Conservation (phyloP, 2,797 vertebrate species). For the Pelochelys cantorii region DNA sequence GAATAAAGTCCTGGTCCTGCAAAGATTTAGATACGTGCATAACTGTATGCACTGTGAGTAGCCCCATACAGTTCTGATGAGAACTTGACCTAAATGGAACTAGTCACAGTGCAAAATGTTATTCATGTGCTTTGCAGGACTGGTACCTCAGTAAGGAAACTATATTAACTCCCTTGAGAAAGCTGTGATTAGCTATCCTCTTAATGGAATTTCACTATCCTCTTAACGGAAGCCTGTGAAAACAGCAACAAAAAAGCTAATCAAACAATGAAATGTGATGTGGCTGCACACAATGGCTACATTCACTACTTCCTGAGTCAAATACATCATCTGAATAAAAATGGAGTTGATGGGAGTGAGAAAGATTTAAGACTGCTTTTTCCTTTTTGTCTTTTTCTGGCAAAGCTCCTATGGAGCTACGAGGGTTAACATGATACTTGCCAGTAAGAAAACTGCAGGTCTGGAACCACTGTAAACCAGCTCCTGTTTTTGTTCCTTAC, state of each 20-base stretch:
- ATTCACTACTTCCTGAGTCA: background rate
- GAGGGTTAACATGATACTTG: background rate
- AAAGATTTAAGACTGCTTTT: background rate
- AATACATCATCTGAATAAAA: background rate
- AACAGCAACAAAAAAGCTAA: background rate
- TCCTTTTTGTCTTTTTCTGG: background rate
- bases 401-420: background rate
- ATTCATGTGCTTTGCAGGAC: background rate
- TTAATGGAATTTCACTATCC: background rate
- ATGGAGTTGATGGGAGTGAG: background rate
- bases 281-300: background rate
- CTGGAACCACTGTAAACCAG: background rate
- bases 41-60: background rate
- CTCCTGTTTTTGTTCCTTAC: background rate
- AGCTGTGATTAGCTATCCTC: background rate
- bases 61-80: background rate
- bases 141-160: background rate
- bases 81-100: background rate
- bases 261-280: background rate
- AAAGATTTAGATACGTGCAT: background rate
- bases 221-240: background rate
- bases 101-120: background rate
- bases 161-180: background rate
- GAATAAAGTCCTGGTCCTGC: background rate
- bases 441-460: accelerated